Base-by-base conservation (phyloP, 2,797 vertebrate genomes). In the Argya squamiceps region DNA sequence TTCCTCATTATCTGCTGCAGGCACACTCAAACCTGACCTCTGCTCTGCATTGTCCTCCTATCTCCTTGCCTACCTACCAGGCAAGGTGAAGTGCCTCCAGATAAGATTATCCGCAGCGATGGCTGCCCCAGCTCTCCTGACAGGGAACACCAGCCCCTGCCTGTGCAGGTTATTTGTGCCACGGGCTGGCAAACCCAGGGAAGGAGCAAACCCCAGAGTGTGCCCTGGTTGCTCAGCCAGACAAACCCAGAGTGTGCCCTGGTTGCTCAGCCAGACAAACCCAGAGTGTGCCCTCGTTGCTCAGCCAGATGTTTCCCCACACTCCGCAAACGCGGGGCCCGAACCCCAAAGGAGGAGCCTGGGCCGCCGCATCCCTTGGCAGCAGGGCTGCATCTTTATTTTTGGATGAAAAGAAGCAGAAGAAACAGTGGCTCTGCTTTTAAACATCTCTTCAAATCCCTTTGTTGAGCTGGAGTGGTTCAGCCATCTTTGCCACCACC, bases 11-110 rank as follows among this genome's bases (percentile, higher is more conserved):
- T 30, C 46, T 59, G 76, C 92, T 69, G 46, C 91, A 84, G 88
- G 82, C 84, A 78, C 34, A n/a, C 92, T 78, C 84, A 84, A 50
- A 78, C 59, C 62, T 82, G 92, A 90, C 95, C 96, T 93, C 85
- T 88, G 94, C 75, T 88, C 96, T 7, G 44, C 67, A 69, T 14
- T 55, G 84, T 55, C 84, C 67, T 68, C n/a, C 89, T 84, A 21
- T 44, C 90, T 92, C 58, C 46, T 23, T 4, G 0, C 46, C 34
- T 58, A 86, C 90, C 93, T 84, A 22, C 24, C 75, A 20, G 89
- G 95, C 73, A 60, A 1, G 0, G n/a, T 1, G 36, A 37, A 78
- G 92, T 0, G 12, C 69, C 94, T 70, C 47, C 0, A 16, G 89
- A 60, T 84, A 65, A 84, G 92, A 84, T 94, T 55, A 90, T 58